phyloP scores from a whole-genome alignment of 2,888 invertebrate species.

The Napeogenes sylphis region DNA sequence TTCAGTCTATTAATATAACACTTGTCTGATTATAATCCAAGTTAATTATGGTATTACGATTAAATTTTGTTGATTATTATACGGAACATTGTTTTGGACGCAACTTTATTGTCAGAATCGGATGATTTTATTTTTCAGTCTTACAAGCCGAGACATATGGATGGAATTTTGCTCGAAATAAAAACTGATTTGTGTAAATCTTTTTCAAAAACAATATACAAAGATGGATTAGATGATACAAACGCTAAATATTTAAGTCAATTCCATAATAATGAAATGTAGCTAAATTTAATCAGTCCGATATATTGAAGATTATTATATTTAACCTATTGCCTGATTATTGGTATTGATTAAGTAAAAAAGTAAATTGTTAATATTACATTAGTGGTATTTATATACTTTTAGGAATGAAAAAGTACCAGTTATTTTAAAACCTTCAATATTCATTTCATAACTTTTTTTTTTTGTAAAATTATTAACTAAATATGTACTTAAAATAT shows the following conservation, averaged over 20 bases:
- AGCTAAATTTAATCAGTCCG: conserved; percentile 23
- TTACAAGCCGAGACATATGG: conserved; percentile 48
- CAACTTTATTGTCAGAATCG: conserved; percentile 59
- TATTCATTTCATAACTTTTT: background rate
- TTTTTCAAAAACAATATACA: conserved; percentile 1
- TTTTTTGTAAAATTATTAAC: conserved; percentile 3
- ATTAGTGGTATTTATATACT: background rate
- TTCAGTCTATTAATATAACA: background rate
- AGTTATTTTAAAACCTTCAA: background rate
- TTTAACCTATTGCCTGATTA: background rate
- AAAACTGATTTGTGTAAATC: conserved; percentile 14
- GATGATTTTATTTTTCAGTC: conserved; percentile 50
- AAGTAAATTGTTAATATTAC: background rate
- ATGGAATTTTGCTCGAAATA: conserved; percentile 42
- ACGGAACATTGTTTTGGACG: conserved; percentile 44
- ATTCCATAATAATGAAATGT: conserved; percentile 15
- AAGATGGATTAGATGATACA: background rate
- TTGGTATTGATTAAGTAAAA: background rate
- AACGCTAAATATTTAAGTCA: background rate
- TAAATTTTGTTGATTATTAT: background rate
- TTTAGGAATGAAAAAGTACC: background rate
- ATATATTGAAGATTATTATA: background rate
- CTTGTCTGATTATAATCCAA: background rate
- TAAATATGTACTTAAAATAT: background rate
- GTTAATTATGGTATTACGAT: background rate